These are phyloP conservation scores for Scytalopus superciliaris DNA, from an alignment of 2,113 vertebrate species.

Conservation along the genomic window DNA sequence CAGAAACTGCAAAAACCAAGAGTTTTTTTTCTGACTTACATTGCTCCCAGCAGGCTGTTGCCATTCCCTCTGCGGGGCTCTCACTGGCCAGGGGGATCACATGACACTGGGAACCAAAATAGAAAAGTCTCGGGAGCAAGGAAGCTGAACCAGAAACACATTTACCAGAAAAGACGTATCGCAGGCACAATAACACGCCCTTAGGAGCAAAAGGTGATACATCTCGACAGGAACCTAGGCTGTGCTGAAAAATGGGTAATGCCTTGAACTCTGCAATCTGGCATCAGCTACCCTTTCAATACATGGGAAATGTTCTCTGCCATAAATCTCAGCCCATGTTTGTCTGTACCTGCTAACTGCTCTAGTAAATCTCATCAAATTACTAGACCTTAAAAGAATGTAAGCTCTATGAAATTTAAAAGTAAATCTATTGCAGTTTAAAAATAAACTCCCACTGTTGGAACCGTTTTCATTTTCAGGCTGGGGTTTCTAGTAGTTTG, in stretches of 20 bases:
- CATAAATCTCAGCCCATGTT: background rate
- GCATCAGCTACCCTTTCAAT: background rate
- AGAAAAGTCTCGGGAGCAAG: conserved; percentile 62
- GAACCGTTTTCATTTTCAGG: background rate
- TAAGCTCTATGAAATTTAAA: background rate
- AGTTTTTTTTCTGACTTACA: conserved; percentile 68
- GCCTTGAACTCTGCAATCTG: background rate
- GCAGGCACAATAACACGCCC: background rate
- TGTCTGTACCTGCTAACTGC: background rate
- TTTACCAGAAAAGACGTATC: background rate
- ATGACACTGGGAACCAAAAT: conserved; percentile 63
- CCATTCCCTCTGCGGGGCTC: conserved; percentile 51
- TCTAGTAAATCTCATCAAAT: background rate
- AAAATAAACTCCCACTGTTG: background rate
- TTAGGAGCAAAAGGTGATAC: background rate
- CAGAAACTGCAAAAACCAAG: conserved; percentile 39
- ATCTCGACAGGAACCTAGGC: background rate
- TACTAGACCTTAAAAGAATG: background rate
- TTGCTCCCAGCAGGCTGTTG: conserved; percentile 69
- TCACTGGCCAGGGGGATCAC: conserved; percentile 53
- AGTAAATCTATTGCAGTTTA: background rate
- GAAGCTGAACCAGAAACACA: conserved; percentile 50
- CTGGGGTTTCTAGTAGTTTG: background rate
- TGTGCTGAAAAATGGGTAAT: background rate
- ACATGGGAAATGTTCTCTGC: background rate